Percentiles rank a stretch among this genome's conserved stretches.
phyloP scores from a whole-genome alignment of 2,113 vertebrate species.

The Onychostoma macrolepis region DNA sequence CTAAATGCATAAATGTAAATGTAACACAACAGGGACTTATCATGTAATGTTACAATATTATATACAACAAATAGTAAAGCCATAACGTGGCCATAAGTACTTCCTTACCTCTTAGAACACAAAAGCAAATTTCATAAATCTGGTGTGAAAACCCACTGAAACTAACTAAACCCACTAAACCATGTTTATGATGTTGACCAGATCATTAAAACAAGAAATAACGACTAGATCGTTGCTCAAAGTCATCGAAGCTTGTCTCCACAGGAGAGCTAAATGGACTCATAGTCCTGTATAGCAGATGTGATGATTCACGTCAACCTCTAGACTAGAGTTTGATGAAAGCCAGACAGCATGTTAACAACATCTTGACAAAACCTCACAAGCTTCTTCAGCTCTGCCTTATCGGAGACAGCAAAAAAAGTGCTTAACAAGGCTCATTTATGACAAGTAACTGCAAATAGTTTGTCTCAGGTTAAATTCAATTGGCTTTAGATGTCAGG shows the following conservation, averaged over 20 bases:
- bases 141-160: not conserved
- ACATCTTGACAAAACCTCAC: not conserved
- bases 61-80: not conserved
- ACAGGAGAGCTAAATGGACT: not conserved
- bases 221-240: not conserved
- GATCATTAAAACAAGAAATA: not conserved
- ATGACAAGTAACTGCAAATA: not conserved
- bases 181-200: not conserved
- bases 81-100: not conserved
- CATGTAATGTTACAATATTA: not conserved
- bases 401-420: not conserved
- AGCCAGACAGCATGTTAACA: conserved; percentile 3
- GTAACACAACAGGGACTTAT: not conserved
- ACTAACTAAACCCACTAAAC: too few species aligned
- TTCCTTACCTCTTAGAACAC: not conserved
- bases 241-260: not conserved
- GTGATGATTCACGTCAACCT: not conserved
- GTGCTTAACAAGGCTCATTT: not conserved
- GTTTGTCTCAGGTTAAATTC: not conserved
- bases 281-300: not conserved
- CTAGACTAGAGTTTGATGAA: not conserved
- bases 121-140: not conserved
- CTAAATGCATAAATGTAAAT: too few species aligned
- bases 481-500: not conserved
- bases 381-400: not conserved